These are phyloP conservation scores for Trichopria drosophilae DNA, from an alignment of 2,888 invertebrate genomes.

Conservation along the genomic window DNA sequence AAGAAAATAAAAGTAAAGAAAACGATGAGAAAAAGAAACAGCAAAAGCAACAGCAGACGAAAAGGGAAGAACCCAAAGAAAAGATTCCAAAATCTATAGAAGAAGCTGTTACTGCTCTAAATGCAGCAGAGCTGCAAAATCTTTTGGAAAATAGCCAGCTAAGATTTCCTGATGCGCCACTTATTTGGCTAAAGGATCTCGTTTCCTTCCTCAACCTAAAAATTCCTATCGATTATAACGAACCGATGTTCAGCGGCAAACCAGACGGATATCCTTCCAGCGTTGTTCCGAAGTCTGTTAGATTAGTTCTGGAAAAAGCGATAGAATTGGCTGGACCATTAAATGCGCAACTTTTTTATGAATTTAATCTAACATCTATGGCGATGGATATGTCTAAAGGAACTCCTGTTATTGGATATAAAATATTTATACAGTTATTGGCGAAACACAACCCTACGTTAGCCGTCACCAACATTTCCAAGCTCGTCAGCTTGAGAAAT, in stretches of 20 bases:
- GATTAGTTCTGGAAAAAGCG: constrained; percentile 59
- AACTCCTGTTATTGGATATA: constrained; percentile 68
- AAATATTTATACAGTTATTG: constrained; percentile 72
- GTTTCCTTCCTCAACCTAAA: constrained; percentile 68
- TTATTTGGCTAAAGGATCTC: constrained; percentile 73
- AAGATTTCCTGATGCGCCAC: constrained; percentile 72
- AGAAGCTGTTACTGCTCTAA: constrained; percentile 67
- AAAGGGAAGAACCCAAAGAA: constrained; percentile 63
- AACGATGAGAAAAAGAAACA: constrained; percentile 61
- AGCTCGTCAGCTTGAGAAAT: constrained; percentile 67
- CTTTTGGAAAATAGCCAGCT: constrained; percentile 64
- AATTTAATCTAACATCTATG: constrained; percentile 70
- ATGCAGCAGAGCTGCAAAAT: constrained; percentile 63
- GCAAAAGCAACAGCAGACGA: constrained; percentile 58
- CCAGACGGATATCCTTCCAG: constrained; percentile 64
- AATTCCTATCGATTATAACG: constrained; percentile 66
- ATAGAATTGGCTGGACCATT: constrained; percentile 66
- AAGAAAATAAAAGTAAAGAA: constrained; percentile 54
- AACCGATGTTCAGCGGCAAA: constrained; percentile 65
- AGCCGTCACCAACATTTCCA: constrained; percentile 65
- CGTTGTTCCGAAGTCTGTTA: constrained; percentile 60
- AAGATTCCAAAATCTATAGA: constrained; percentile 70
- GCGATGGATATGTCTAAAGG: constrained; percentile 74
- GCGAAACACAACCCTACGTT: constrained; percentile 69
- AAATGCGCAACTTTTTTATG: constrained; percentile 71